These are phyloP conservation scores for Podarcis lilfordi DNA, from an alignment of 2,797 vertebrate genomes.

Conservation along the genomic window DNA sequence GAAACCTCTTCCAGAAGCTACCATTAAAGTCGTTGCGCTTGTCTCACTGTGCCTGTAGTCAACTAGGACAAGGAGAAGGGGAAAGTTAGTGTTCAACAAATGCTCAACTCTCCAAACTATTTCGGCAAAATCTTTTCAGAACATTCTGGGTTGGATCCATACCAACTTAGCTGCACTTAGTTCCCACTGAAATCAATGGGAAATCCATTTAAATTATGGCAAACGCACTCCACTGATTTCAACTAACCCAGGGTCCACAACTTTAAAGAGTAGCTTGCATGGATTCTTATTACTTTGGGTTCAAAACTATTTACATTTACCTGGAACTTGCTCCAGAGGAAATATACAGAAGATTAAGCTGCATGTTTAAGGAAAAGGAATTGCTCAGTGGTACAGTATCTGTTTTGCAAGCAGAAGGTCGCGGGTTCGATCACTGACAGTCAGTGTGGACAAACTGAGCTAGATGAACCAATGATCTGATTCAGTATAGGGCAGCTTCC, in stretches of 20 bases:
- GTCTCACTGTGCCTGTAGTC: conserved; percentile 94
- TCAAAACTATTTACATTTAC: not conserved
- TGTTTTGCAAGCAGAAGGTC: not conserved
- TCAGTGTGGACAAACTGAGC: too few species aligned
- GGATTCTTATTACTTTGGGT: conserved; percentile 7
- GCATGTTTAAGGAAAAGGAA: not conserved
- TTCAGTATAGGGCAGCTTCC: too few species aligned
- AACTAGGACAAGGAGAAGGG: conserved; percentile 76
- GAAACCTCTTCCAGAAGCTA: conserved; percentile 89
- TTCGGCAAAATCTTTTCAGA: not conserved
- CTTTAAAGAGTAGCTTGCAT: not conserved
- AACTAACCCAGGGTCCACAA: not conserved
- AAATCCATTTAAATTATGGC: not conserved
- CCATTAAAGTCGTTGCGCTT: conserved; percentile 90
- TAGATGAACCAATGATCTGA: too few species aligned
- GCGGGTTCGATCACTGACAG: too few species aligned
- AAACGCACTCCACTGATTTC: not conserved
- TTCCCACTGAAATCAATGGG: not conserved
- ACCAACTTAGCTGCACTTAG: not conserved
- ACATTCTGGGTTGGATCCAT: not conserved
- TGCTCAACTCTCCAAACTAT: conserved; percentile 17
- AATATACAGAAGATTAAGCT: not conserved
- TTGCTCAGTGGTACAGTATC: not conserved
- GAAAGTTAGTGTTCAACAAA: not conserved
- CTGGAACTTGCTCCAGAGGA: not conserved